Conservation (phyloP, 2,113 vertebrate species). For the Cheirogaleus medius region DNA sequence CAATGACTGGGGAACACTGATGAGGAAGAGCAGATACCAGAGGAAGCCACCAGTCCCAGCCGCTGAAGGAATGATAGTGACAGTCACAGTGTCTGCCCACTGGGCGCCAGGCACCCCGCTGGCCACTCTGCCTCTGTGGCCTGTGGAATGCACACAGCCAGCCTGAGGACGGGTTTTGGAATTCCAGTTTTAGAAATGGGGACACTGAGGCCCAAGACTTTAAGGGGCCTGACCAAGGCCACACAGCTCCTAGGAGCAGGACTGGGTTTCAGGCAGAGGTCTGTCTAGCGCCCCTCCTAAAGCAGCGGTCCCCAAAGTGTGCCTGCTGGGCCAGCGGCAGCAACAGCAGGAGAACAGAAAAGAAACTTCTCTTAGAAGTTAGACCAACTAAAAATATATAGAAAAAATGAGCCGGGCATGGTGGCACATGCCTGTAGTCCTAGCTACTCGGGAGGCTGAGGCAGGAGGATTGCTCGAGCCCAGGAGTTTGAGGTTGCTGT, state of each 20-base stretch:
- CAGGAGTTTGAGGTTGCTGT: no score
- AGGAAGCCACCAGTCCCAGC: neutral
- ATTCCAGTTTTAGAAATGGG: neutral
- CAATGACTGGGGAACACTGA: neutral
- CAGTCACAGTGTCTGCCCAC: rapidly evolving
- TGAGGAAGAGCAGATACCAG: neutral
- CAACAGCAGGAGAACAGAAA: neutral
- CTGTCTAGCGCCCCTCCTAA: neutral
- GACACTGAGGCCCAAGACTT: neutral
- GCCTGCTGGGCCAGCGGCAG: neutral
- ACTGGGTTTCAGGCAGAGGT: neutral
- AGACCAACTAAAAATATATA: no score
- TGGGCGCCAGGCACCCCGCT: rapidly evolving
- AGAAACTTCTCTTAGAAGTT: neutral
- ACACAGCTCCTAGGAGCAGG: neutral
- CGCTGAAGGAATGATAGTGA: neutral
- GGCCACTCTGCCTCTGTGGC: neutral
- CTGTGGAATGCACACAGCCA: neutral
- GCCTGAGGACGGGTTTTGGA: neutral
- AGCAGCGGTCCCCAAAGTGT: neutral
- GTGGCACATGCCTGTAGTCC: no score
- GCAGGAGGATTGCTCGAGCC: no score
- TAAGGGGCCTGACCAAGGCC: neutral
- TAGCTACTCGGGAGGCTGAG: no score
- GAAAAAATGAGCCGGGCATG: no score